These are phyloP conservation scores for Pseudopipra pipra DNA, from an alignment of 2,113 vertebrate species.

Conservation along the genomic window DNA sequence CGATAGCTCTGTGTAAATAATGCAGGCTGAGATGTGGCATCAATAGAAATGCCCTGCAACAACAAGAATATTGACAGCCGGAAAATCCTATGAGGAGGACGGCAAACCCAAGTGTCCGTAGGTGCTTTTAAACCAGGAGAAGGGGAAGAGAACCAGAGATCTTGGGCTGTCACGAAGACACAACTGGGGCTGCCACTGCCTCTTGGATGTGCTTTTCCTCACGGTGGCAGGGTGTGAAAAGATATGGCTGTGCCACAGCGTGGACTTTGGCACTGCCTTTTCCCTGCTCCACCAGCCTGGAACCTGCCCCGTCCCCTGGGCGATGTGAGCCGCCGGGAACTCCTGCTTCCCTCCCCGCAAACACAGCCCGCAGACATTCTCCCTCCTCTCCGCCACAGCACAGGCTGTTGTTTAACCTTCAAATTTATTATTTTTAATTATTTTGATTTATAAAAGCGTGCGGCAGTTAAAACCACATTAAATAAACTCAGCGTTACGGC, in stretches of 20 bases:
- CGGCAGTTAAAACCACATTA: slow-evolving; percentile 83
- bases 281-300: neutral
- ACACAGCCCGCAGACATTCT: slow-evolving; percentile 33
- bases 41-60: slow-evolving; percentile 50
- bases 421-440: slow-evolving; percentile 91
- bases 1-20: slow-evolving; percentile 20
- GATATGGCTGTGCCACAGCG: neutral
- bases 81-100: slow-evolving; percentile 52
- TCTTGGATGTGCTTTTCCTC: neutral
- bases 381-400: slow-evolving; percentile 53
- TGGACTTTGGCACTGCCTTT: neutral
- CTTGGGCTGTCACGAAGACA: neutral
- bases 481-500: slow-evolving; percentile 79
- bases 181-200: neutral
- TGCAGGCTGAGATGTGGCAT: slow-evolving; percentile 10
- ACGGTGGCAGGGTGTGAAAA: neutral
- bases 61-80: slow-evolving; percentile 41
- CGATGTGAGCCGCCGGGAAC: neutral
- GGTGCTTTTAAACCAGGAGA: neutral
- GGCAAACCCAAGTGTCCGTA: neutral
- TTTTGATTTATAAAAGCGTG: slow-evolving; percentile 87
- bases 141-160: neutral
- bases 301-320: neutral
- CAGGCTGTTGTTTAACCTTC: slow-evolving; percentile 79
- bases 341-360: neutral